Evolutionary conservation across 2,797 vertebrate species (phyloP).

Genomic region (Oryzias dopingdopingensis): DNA sequence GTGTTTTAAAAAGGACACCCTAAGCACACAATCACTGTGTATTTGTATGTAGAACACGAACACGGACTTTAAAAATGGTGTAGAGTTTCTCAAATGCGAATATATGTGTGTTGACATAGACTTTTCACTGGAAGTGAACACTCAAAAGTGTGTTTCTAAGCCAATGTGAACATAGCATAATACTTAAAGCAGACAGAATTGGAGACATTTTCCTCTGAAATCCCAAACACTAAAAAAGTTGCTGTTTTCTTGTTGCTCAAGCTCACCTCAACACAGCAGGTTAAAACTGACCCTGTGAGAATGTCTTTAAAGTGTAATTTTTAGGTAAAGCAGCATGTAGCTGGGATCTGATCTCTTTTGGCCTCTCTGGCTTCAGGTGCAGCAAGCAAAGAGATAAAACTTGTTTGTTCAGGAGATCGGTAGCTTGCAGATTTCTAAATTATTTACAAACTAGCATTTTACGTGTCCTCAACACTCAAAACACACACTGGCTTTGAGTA

Average conservation of each 20-base stretch:
- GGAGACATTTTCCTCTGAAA: not conserved
- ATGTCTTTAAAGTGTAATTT: constrained; percentile 74
- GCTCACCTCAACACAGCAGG: not conserved
- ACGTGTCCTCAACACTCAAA: constrained; percentile 32
- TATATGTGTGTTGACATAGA: no score
- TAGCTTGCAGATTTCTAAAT: constrained; percentile 55
- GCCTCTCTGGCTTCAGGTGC: constrained; percentile 64
- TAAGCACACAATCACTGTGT: no score
- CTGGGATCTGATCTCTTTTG: constrained; percentile 53
- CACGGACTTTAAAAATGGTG: no score
- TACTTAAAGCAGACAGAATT: no score
- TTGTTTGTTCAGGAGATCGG: constrained; percentile 78
- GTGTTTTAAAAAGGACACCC: no score
- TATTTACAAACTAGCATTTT: constrained; percentile 47
- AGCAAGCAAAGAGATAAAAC: constrained; percentile 82
- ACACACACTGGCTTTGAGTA: constrained; percentile 23
- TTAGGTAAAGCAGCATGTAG: constrained; percentile 60
- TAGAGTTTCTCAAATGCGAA: no score
- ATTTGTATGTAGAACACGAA: no score
- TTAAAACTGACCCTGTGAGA: constrained; percentile 22
- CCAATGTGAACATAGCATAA: no score
- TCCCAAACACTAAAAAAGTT: not conserved
- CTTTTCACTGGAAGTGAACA: no score
- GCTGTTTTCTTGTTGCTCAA: constrained; percentile 1
- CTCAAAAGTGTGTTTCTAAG: no score